Base-by-base conservation (phyloP, 2,113 vertebrate genomes). In the Dunckerocampus dactyliophorus region DNA sequence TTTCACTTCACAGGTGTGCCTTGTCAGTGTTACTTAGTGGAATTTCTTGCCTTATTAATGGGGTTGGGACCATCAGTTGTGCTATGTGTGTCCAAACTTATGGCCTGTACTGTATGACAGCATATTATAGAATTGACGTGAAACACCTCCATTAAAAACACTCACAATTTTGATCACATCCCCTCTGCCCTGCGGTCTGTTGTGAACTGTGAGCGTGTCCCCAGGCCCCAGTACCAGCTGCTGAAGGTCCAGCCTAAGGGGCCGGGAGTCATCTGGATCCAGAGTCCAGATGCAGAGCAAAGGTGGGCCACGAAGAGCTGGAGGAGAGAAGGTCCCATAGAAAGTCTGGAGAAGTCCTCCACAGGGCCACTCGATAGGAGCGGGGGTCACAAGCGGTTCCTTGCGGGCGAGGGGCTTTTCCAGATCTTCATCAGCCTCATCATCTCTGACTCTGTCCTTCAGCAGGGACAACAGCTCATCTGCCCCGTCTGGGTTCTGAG, bases 301-400 rank as follows among this genome's bases (percentile, higher is more conserved):
- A 0, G 87, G 73, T 8, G 45, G 43, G 12, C 74, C 81, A 2
- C 47, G 77, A 59, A 49, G 64, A 0, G 80, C 52, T 0, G 93
- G 92, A 15, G 94, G 89, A 6, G 88, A 88, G 61, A 96, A 93
- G 24, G 92, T 91, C 14, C 94, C 94, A 6, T 93, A 96, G 76
- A 96, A 96, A 22, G 87, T 91, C 58, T 90, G 85, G 20, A 94
- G 79, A 43, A 90, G 84, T 2, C 89, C 87, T 19, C 93, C 94
- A 17, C 94, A 94, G n/a, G 87, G 81, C 28, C 84, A 87, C 16
- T 80, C 69, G 0, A 86, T 67, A 12, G 75, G 82, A 47, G 62
- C 13, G 3, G 69, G 65, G 8, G 65, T 77, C 55, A 73, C 65
- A 3, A 1, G 22, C 0, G 2, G 53, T 11, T 67, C 63, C 54